Conservation (phyloP, 1,140 invertebrate genomes). For the Cotesia vestalis region DNA sequence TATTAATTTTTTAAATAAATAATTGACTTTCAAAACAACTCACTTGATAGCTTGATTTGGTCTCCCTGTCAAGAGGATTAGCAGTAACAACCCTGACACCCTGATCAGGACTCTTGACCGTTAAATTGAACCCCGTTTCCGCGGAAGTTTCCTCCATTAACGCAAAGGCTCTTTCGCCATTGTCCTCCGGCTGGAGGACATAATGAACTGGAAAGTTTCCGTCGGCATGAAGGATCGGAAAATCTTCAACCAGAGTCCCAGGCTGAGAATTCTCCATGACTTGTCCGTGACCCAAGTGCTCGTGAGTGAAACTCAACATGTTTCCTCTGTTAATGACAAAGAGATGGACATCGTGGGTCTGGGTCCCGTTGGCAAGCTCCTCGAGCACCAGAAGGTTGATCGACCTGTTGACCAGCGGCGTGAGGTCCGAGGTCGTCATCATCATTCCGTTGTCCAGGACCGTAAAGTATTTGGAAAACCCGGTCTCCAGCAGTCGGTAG, state of each 20-base stretch:
- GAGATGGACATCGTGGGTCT: conserved; percentile 81
- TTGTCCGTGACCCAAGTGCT: conserved; percentile 71
- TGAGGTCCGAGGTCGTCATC: conserved; percentile 87
- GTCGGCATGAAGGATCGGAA: conserved; percentile 72
- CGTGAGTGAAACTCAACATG: conserved; percentile 80
- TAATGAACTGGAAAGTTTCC: conserved; percentile 75
- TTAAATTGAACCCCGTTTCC: conserved; percentile 68
- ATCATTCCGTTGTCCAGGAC: conserved; percentile 87
- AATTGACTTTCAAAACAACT: conserved; percentile 47
- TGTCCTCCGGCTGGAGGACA: conserved; percentile 76
- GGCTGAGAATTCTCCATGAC: conserved; percentile 78
- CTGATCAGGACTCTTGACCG: conserved; percentile 68
- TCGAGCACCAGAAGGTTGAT: conserved; percentile 83
- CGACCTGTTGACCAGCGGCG: conserved; percentile 80
- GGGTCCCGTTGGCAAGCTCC: conserved; percentile 79
- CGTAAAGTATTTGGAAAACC: conserved; percentile 84
- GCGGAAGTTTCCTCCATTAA: conserved; percentile 70
- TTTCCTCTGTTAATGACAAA: conserved; percentile 82
- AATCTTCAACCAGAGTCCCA: conserved; percentile 74
- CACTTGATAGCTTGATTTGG: conserved; percentile 73
- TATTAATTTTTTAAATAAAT: no score
- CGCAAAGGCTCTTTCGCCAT: conserved; percentile 75
- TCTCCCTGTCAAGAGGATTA: conserved; percentile 78
- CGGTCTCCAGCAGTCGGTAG: conserved; percentile 78
- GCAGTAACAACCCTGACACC: conserved; percentile 78